Base-by-base conservation (phyloP, 92 coral and sea anemone genomes). In the Phymanthus crucifer region DNA sequence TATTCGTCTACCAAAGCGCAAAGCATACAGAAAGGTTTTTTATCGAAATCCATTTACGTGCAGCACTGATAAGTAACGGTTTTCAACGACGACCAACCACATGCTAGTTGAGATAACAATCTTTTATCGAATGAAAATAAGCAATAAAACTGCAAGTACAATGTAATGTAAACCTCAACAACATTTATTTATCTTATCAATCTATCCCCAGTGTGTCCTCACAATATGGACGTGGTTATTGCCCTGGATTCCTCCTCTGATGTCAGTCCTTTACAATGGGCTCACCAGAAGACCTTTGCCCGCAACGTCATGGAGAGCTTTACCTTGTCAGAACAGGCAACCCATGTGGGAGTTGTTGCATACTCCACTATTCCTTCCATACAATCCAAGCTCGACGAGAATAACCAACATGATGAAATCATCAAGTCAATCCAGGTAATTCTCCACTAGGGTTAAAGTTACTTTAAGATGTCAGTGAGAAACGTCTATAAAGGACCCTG, bases 211-310 rank as follows among this genome's bases (percentile, higher is more conserved):
- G 99, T 73, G 32, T 96, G 99, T 73, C 87, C 94, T 27, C 93
- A 93, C 58, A 80, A 84, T 19, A 87, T 96, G 85, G 99, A 96
- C 75, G 85, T 96, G 61, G 99, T 94, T 17, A 91, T 96, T 66
- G 99, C 99, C 0, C 84, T 96, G 80, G 99, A 96, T 72, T 96
- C 99, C 43, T 96, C 99, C 4, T 82, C 84, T 34, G 99, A 96
- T 81, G 99, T 96, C 23, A 80, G 83, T 66, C 57, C 86, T 8
- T 19, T 84, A 35, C 93, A 93, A 23, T 96, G 99, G 99, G 90
- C 88, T 45, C 92, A 89, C n/a, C 96, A 96, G 56, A 96, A 96
- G 76, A 74, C 74, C 31, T 93, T 96, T 82, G 93, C 92, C 54
- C 83, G 85, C 40, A 72, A 80, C 37, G 87, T 93, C 36, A 58